Conservation (phyloP, 2,888 invertebrate genomes). For the Cephus spinipes region DNA sequence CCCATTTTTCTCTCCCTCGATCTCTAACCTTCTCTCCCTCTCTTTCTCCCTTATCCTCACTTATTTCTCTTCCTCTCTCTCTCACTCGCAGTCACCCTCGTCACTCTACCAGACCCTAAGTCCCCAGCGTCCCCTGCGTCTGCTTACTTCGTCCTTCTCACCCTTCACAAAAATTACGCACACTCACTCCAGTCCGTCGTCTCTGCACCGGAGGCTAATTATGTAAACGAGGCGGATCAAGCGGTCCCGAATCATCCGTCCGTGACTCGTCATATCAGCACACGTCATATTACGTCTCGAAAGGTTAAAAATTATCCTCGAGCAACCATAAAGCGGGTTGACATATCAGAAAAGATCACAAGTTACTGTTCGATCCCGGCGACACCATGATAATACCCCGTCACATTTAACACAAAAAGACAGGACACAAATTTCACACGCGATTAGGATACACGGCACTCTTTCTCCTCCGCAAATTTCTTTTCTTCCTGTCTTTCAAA, state of each 20-base stretch:
- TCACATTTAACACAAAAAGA: neutral
- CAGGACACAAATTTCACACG: neutral
- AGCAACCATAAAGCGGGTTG: neutral
- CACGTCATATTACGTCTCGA: neutral
- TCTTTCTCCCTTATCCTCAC: slow-evolving; percentile 10
- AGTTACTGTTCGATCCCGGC: neutral
- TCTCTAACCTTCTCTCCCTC: slow-evolving; percentile 11
- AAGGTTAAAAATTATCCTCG: neutral
- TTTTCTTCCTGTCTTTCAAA: neutral
- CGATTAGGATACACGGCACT: neutral
- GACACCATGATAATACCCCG: neutral
- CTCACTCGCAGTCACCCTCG: slow-evolving; percentile 34
- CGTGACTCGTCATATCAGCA: slow-evolving; percentile 28
- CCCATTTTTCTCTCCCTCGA: slow-evolving; percentile 27
- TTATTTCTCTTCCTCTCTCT: slow-evolving; percentile 30
- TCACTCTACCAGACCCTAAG: slow-evolving; percentile 12
- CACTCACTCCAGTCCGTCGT: slow-evolving; percentile 22
- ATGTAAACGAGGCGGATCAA: slow-evolving; percentile 49
- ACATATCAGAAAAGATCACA: neutral
- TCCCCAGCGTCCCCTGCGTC: neutral
- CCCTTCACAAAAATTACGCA: slow-evolving; percentile 23
- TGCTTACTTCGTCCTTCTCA: slow-evolving; percentile 17
- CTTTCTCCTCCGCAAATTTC: neutral
- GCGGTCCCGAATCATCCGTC: slow-evolving; percentile 48
- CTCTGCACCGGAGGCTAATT: slow-evolving; percentile 36